Evolutionary conservation across 2,113 vertebrate genomes (phyloP), one percentile per base, ranked within the genome.

Genomic region (Elephantulus edwardii): DNA sequence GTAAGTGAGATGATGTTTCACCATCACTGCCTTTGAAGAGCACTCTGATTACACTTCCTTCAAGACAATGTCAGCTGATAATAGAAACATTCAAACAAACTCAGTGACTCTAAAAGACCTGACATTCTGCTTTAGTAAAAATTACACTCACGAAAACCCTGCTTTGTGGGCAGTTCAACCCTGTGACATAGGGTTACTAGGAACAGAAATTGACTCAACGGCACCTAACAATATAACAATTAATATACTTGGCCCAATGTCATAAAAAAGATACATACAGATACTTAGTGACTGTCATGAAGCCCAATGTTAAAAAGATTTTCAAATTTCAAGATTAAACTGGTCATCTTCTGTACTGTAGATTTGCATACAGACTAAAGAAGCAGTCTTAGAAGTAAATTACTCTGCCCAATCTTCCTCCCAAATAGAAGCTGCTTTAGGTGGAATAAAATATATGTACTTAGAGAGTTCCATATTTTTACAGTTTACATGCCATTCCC

Each of bases 241-340:
- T 8, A 8, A 76, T 72, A 84, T 0, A 80, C 16, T 35, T 80
- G 7, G 19, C 64, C 66, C 35, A n/a, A 71, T 24, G 22, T 19
- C 20, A 77, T 33, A 38, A 71, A 81, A 40, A 11, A 76, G 58
- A 77, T 30, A 79, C 2, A 82, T 17, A 35, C 26, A 48, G 2
- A 56, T 46, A 88, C 68, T 74, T 28, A 89, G 8, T 3, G n/a
- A 75, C 75, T 56, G 82, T 70, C 26, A 90, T 50, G 70, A 88
- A 72, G 54, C 6, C 6, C 28, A 77, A 0, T 83, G 28, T 78
- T 93, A 68, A 74, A 74, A 92, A 88, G 19, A 81, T 30, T 87
- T 92, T 79, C 48, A 90, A 60, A 44, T 33, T 83, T 80, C 83
- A 89, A 79, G 91, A 83, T 42, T 89, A 83, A 89, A 74, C 13